phyloP scores from a whole-genome alignment of 2,888 invertebrate species.

The Callinectes sapidus region DNA sequence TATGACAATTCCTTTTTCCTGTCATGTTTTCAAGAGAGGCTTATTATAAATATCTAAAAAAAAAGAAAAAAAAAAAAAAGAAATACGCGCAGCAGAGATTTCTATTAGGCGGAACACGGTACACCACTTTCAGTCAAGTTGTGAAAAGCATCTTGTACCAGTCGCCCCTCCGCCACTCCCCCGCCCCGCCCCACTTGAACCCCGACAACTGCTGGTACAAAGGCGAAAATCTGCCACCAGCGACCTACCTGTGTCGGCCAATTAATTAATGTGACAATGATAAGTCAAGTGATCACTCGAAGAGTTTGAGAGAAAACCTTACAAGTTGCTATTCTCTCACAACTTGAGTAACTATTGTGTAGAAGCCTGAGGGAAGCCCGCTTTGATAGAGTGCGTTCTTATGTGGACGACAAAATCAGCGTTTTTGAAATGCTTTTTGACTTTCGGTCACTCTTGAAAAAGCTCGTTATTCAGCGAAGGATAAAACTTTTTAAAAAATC shows the following conservation, averaged over 20 bases:
- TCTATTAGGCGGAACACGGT: not conserved
- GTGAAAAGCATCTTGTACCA: conserved; percentile 16
- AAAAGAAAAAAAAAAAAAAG: not conserved
- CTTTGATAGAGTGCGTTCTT: not conserved
- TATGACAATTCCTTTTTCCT: too few relatives aligned
- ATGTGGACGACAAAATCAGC: not conserved
- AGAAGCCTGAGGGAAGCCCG: not conserved
- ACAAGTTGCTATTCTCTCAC: conserved; percentile 45
- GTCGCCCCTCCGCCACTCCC: not conserved
- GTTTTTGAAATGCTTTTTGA: not conserved
- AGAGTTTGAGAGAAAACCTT: conserved; percentile 49
- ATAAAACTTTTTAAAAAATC: not conserved
- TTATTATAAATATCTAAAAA: too few relatives aligned
- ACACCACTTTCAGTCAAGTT: not conserved
- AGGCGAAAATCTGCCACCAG: not conserved
- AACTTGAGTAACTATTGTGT: conserved; percentile 28
- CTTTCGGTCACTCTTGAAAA: not conserved
- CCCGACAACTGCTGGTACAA: not conserved
- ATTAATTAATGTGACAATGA: conserved; percentile 62
- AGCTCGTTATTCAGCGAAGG: not conserved
- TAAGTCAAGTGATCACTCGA: conserved; percentile 49
- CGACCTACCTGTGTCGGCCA: not conserved
- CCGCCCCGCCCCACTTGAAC: not conserved
- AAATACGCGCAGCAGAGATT: not conserved
- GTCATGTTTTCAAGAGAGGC: too few relatives aligned